Conservation (phyloP, 1,140 invertebrate genomes). For the Eurosta solidaginis region DNA sequence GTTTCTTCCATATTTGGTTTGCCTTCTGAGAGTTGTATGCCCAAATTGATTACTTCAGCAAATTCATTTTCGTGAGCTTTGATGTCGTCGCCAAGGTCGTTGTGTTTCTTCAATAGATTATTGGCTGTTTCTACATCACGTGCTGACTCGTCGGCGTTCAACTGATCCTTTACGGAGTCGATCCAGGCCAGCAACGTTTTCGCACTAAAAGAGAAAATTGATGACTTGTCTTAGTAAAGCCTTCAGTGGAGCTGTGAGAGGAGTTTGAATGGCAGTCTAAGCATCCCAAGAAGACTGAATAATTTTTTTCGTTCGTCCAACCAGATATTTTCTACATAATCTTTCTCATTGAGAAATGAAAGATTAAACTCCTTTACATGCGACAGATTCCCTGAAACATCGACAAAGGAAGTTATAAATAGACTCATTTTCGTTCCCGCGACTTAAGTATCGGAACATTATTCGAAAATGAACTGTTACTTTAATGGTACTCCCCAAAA, state of each 20-base stretch:
- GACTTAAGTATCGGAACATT: too few species aligned
- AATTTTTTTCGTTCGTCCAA: too few species aligned
- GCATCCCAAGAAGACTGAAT: too few species aligned
- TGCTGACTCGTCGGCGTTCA: conserved; percentile 82
- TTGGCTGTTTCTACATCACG: conserved; percentile 91
- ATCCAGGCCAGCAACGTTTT: conserved; percentile 83
- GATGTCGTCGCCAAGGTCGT: conserved; percentile 90
- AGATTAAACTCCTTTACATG: too few species aligned
- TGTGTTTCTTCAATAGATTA: conserved; percentile 86
- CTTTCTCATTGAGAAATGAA: too few species aligned
- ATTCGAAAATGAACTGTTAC: too few species aligned
- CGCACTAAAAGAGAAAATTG: conserved; percentile 58
- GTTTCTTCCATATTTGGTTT: conserved; percentile 74
- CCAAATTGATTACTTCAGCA: conserved; percentile 76
- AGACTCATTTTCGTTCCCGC: too few species aligned
- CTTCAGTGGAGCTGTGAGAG: background rate
- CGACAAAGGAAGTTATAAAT: too few species aligned
- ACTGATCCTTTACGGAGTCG: conserved; percentile 73
- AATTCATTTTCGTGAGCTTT: conserved; percentile 77
- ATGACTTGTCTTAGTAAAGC: background rate
- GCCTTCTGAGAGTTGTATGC: conserved; percentile 71
- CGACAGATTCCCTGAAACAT: too few species aligned
- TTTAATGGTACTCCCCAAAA: too few species aligned
- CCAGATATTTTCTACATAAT: too few species aligned
- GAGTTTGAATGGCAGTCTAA: too few species aligned